Conservation (phyloP, 2,113 vertebrate genomes). For the Pteruthius melanotis region DNA sequence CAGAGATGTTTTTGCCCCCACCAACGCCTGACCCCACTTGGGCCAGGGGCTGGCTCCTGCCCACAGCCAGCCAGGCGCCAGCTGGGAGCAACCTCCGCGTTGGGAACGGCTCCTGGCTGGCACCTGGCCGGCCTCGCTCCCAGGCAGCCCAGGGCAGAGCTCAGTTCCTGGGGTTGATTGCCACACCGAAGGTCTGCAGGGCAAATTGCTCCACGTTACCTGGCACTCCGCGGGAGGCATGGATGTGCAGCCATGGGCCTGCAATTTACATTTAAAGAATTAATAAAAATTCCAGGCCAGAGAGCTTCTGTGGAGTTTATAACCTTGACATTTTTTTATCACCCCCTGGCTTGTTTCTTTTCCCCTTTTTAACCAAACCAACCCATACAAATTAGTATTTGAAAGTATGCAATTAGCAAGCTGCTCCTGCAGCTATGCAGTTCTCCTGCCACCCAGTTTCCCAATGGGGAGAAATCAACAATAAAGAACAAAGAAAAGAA, state of each 20-base stretch:
- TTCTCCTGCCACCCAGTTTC: constrained; percentile 56
- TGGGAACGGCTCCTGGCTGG: background rate
- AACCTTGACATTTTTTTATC: constrained; percentile 72
- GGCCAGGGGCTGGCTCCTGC: background rate
- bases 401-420: constrained; percentile 73
- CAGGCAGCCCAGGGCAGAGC: background rate
- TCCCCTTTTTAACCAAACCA: constrained; percentile 55
- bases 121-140: rapidly evolving
- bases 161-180: rapidly evolving
- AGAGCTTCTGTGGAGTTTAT: constrained; percentile 63
- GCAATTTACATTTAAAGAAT: constrained; percentile 81
- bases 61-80: background rate
- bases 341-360: constrained; percentile 63
- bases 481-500: constrained; percentile 72
- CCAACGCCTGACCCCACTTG: rapidly evolving
- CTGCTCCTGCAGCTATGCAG: constrained; percentile 60
- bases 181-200: background rate
- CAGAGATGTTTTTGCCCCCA: background rate
- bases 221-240: constrained; percentile 61
- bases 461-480: constrained; percentile 69
- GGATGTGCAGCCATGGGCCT: constrained; percentile 43
- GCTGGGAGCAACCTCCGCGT: rapidly evolving
- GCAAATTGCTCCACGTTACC: constrained; percentile 23
- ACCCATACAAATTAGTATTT: constrained; percentile 65
- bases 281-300: constrained; percentile 81